These are phyloP conservation scores for Seriola dumerili DNA, from an alignment of 2,113 vertebrate species.

Conservation along the genomic window DNA sequence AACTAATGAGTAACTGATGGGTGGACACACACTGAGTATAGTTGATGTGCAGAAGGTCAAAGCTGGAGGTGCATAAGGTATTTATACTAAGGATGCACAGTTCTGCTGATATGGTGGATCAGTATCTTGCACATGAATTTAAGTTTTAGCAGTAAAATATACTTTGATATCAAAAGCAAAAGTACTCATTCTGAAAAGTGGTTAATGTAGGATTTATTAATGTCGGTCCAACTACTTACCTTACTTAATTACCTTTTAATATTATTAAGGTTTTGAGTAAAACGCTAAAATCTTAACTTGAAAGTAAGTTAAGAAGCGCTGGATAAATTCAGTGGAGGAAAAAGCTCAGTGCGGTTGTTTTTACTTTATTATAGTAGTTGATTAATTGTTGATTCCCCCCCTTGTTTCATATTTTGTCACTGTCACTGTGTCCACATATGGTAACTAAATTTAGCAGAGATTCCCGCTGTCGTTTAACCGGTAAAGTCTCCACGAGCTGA, in stretches of 20 bases:
- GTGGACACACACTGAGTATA: not conserved
- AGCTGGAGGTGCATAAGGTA: not conserved
- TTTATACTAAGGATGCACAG: not conserved
- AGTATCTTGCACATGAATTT: not conserved
- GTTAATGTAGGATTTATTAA: too few species aligned
- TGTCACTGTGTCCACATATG: not conserved
- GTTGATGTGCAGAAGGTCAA: not conserved
- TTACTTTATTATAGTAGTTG: not conserved
- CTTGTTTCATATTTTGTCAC: not conserved
- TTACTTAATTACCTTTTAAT: too few species aligned
- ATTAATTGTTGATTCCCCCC: not conserved
- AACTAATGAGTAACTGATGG: not conserved
- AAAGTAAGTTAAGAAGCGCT: not conserved
- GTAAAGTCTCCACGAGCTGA: constrained; percentile 8
- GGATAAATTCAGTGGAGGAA: not conserved
- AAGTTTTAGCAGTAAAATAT: too few species aligned
- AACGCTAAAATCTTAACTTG: too few species aligned
- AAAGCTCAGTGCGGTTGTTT: not conserved
- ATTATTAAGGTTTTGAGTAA: too few species aligned
- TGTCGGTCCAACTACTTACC: too few species aligned
- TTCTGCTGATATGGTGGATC: not conserved
- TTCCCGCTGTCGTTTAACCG: not conserved
- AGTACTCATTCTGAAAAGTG: too few species aligned
- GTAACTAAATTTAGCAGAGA: not conserved
- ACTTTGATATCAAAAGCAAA: too few species aligned